Base-by-base conservation (phyloP, 2,797 vertebrate genomes). In the Phoeniculus purpureus region DNA sequence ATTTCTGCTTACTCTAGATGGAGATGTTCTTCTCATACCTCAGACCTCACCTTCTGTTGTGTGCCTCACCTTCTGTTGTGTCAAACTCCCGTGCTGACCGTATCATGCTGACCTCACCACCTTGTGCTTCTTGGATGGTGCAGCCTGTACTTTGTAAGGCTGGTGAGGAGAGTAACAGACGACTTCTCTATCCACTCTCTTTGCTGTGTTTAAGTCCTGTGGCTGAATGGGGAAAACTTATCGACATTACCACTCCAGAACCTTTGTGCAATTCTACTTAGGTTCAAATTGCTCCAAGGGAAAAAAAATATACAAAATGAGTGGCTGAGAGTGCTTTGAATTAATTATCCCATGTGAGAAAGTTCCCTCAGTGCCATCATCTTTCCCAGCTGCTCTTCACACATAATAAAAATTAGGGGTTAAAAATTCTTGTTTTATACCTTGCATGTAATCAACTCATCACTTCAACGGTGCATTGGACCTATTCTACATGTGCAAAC, bases 391-490 rank as follows among this genome's bases (percentile, higher is more conserved):
- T 9, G 1, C 45, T 84, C 40, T 65, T 84, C 68, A 56, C 50
- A 73, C 23, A 50, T 66, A 37, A 37, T 37, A 37, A 37, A 37
- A 37, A 37, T 37, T 37, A 37, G 43, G 19, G 31, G 9, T 58
- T 89, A 80, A 43, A 76, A 79, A n/a, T 34, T 60, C 50, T 61
- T 77, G 15, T 54, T 89, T 87, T 90, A 29, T 58, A 54, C 25
- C 1, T 4, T 5, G 20, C 13, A 6, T 64, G 29, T 29, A 67
- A 68, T 77, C 61, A 89, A 61, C 65, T 61, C 7, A 29, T 73
- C 3, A 50, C 31, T 93, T 85, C 54, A 51, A 58, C 61, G 73
- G 37, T 74, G 61, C 19, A 26, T 34, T 59, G 5, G 50, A 52
- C 31, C 16, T 60, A 10, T 90, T 94, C 82, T 60, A 17, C 34